phyloP scores from a whole-genome alignment of 2,113 vertebrate species.

The Pseudopipra pipra region DNA sequence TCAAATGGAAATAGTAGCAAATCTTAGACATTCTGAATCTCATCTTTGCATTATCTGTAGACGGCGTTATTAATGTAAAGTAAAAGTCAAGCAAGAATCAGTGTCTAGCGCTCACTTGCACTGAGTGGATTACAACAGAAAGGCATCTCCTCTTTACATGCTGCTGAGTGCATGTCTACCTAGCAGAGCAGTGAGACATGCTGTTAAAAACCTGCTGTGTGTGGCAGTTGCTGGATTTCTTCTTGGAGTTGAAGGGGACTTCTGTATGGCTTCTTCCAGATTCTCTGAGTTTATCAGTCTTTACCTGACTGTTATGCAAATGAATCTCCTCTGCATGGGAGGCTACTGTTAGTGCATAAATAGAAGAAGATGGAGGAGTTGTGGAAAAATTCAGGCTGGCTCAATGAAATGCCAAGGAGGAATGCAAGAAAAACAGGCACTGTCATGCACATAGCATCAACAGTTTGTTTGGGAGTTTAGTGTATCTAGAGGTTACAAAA shows the following conservation, averaged over 20 bases:
- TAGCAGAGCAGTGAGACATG: background rate
- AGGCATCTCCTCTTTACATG: background rate
- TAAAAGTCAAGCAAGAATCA: background rate
- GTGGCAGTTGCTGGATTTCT: background rate
- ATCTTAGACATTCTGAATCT: background rate
- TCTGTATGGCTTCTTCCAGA: background rate
- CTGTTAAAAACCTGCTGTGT: background rate
- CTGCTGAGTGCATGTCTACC: background rate
- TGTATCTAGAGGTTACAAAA: background rate
- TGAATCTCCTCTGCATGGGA: background rate
- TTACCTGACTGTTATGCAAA: background rate
- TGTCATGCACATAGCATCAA: background rate
- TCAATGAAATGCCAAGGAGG: background rate
- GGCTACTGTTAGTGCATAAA: background rate
- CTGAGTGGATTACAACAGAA: background rate
- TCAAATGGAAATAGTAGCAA: slow-evolving; percentile 27
- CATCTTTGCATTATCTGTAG: background rate
- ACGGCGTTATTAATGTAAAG: background rate
- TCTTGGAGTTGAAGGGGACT: background rate
- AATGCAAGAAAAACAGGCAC: background rate
- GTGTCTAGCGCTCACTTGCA: background rate
- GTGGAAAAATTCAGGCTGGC: background rate
- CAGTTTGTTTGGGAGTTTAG: background rate
- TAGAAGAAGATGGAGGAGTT: background rate
- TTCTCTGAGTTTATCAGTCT: background rate